A percentile compares a stretch with the other conserved stretches of the same genome.
Conservation (phyloP, 2,888 invertebrate species). For the Lepidochitona cinerea region DNA sequence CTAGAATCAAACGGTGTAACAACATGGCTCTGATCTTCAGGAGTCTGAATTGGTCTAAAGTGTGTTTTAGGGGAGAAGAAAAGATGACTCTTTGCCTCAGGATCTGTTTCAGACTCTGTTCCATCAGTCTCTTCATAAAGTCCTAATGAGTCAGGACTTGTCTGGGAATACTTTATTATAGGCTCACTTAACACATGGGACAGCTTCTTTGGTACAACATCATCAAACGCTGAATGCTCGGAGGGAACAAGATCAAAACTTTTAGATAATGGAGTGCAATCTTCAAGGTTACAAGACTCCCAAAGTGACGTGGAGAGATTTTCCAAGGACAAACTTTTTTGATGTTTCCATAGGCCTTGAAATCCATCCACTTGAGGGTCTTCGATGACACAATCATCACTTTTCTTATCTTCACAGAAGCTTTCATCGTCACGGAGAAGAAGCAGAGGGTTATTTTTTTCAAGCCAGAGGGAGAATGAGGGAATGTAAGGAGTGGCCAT, state of each 20-base stretch:
- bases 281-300: neutral
- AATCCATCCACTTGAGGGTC: neutral
- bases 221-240: conserved; percentile 57
- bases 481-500: neutral
- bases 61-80: conserved; percentile 85
- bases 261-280: conserved; percentile 26
- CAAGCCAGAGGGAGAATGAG: neutral
- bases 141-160: conserved; percentile 17
- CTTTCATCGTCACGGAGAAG: neutral
- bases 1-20: conserved; percentile 27
- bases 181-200: conserved; percentile 58
- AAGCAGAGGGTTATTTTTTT: neutral
- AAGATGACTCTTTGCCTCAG: conserved; percentile 78
- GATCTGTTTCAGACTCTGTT: conserved; percentile 7
- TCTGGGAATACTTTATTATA: conserved; percentile 26
- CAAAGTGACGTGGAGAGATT: neutral
- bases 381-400: too few relatives aligned
- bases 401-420: too few relatives aligned
- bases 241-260: conserved; percentile 57
- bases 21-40: conserved; percentile 17
- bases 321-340: neutral
- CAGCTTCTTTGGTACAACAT: conserved; percentile 47
- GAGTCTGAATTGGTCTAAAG: conserved; percentile 82
- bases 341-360: neutral
- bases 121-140: conserved; percentile 23